Conservation (phyloP, 2,797 vertebrate species). For the Gallinago nigripennis region DNA sequence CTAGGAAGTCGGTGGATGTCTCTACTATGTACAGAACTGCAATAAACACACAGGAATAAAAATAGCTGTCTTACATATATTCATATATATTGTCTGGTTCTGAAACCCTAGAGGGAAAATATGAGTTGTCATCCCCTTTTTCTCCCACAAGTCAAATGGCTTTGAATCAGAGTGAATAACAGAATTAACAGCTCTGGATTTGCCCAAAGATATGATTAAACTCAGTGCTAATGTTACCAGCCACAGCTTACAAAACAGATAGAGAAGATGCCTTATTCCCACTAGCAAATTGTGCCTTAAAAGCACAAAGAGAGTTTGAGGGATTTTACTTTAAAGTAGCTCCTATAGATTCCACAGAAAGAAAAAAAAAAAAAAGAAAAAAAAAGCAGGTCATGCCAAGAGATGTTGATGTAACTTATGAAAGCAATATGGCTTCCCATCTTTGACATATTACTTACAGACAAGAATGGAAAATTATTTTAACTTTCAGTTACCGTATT, state of each 20-base stretch:
- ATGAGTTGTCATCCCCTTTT: neutral
- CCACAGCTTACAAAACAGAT: neutral
- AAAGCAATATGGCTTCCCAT: neutral
- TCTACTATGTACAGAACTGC: neutral
- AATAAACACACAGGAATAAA: neutral
- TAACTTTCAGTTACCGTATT: neutral
- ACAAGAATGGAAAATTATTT: neutral
- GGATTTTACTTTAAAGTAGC: neutral
- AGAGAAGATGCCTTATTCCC: neutral
- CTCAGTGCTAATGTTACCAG: neutral
- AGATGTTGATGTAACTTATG: neutral
- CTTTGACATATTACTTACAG: neutral
- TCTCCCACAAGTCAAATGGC: neutral
- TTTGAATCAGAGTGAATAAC: neutral
- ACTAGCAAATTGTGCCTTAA: neutral
- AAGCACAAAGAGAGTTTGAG: neutral
- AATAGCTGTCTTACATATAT: slow-evolving; percentile 9
- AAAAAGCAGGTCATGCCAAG: neutral
- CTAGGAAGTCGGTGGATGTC: neutral
- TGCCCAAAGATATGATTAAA: neutral
- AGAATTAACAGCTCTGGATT: neutral
- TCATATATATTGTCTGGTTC: neutral
- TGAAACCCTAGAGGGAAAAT: neutral
- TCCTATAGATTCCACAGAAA: neutral
- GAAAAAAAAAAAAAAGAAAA: neutral